These are phyloP conservation scores for Falco columbarius DNA, from an alignment of 2,797 vertebrate species.

Conservation along the genomic window DNA sequence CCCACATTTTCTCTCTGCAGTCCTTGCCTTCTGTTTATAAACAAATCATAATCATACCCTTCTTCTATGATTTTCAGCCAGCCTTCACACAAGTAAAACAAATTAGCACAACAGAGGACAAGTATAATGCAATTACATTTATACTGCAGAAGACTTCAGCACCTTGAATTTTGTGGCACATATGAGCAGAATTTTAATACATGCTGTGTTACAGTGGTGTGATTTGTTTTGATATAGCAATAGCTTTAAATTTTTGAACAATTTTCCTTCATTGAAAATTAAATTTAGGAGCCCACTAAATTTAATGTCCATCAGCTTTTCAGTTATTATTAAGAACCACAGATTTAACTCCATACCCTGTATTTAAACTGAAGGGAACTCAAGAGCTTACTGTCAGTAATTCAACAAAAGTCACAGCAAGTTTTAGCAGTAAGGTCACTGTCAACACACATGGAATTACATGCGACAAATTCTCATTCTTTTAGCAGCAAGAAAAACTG, in stretches of 20 bases:
- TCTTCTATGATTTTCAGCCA: background rate
- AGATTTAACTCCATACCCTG: background rate
- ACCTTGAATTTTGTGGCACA: background rate
- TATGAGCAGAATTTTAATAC: background rate
- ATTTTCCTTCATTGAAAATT: background rate
- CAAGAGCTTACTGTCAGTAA: background rate
- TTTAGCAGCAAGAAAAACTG: background rate
- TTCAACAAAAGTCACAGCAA: background rate
- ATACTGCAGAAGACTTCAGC: background rate
- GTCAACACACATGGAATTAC: accelerated
- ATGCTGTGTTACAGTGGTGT: too few species aligned
- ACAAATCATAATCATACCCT: background rate
- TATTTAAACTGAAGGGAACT: background rate
- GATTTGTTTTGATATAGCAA: background rate
- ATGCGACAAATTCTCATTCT: background rate
- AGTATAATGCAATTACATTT: background rate
- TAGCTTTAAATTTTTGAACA: background rate
- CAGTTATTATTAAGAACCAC: background rate
- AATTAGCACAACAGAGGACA: background rate
- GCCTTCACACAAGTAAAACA: background rate
- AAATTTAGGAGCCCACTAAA: background rate
- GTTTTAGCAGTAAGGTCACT: background rate
- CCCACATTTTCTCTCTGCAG: background rate
- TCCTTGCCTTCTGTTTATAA: background rate
- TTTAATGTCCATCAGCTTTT: background rate